These are phyloP conservation scores for Mayetiola destructor DNA, from an alignment of 2,888 invertebrate genomes.

Conservation along the genomic window DNA sequence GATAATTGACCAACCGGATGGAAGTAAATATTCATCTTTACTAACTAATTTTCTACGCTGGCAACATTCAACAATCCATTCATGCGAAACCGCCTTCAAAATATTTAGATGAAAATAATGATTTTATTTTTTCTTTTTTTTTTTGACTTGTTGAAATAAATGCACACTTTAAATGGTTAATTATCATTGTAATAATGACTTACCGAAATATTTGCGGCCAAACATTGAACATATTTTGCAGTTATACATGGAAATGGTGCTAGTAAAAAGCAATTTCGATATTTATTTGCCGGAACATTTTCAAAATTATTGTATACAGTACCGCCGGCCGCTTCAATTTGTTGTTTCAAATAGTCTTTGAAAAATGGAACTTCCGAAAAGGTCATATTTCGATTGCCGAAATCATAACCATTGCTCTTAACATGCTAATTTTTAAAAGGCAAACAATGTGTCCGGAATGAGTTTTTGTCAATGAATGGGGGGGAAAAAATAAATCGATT, in stretches of 20 bases:
- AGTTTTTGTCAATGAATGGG: background rate
- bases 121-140: background rate
- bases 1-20: conserved; percentile 46
- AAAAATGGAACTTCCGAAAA: conserved; percentile 39
- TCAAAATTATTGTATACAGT: conserved; percentile 45
- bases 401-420: conserved; percentile 41
- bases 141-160: background rate
- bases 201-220: conserved; percentile 47
- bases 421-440: conserved; percentile 33
- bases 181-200: background rate
- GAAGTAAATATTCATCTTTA: conserved; percentile 39
- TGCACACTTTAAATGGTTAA: background rate
- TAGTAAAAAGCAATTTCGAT: conserved; percentile 42
- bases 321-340: conserved; percentile 49
- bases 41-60: conserved; percentile 32
- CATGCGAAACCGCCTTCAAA: conserved; percentile 44
- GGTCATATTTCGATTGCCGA: conserved; percentile 1
- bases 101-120: background rate
- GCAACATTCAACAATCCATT: conserved; percentile 55
- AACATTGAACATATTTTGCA: conserved; percentile 55
- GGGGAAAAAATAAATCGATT: background rate
- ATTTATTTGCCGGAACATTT: conserved; percentile 41
- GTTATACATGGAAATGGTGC: conserved; percentile 59
- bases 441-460: background rate
- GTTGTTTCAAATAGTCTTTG: conserved; percentile 43